Conservation (phyloP, 1,140 invertebrate genomes). For the Pachypsylla venusta region DNA sequence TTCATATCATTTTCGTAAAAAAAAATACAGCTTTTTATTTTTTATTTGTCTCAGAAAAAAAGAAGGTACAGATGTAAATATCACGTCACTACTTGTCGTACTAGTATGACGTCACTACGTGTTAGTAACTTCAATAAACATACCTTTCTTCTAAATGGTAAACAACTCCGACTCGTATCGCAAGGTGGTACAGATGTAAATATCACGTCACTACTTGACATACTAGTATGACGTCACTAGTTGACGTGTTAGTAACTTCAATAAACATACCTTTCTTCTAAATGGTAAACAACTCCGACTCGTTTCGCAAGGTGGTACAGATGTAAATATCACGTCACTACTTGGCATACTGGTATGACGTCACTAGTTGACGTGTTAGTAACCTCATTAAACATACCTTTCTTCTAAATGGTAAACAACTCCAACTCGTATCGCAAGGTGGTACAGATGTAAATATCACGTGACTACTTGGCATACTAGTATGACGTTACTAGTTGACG, state of each 20-base stretch:
- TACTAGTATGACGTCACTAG: constrained; percentile 33
- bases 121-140: too few species aligned
- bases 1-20: too few species aligned
- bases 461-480: not conserved
- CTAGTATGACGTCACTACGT: constrained; percentile 29
- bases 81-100: constrained; percentile 62
- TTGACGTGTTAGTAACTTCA: too few species aligned
- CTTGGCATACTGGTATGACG: constrained; percentile 41
- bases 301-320: constrained; percentile 54
- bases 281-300: constrained; percentile 75
- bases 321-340: constrained; percentile 67
- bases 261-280: constrained; percentile 59
- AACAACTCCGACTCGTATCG: constrained; percentile 65
- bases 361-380: not conserved
- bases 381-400: constrained; percentile 46
- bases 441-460: not conserved
- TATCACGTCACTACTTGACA: constrained; percentile 65
- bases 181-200: constrained; percentile 55
- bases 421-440: constrained; percentile 51
- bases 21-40: too few species aligned
- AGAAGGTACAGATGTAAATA: constrained; percentile 54
- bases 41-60: constrained; percentile 23
- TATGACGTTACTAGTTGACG: not conserved
- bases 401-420: constrained; percentile 77
- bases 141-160: constrained; percentile 74